A percentile compares a stretch with the other conserved stretches of the same genome.
Evolutionary conservation across 2,797 vertebrate genomes (phyloP).

Genomic region (Urocyon cinereoargenteus): DNA sequence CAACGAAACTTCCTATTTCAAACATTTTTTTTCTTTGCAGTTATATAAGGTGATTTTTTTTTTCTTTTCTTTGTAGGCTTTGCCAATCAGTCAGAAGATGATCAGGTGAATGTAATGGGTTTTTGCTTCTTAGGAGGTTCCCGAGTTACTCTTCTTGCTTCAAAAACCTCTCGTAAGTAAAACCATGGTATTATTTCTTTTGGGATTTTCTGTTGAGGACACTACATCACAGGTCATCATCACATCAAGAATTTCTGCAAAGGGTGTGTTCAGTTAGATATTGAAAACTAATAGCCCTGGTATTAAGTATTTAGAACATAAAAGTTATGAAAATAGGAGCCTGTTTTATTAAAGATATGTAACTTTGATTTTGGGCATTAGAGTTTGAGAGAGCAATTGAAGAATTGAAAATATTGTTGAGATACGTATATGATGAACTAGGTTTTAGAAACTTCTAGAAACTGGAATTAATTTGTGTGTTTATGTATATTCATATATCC

Average conservation of each 20-base stretch:
- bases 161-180: constrained; percentile 98
- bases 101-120: constrained; percentile 93
- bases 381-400: constrained; percentile 23
- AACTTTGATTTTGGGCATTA: background rate
- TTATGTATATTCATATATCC: background rate
- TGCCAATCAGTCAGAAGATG: constrained; percentile 90
- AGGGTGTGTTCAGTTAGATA: background rate
- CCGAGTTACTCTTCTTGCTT: constrained; percentile 94
- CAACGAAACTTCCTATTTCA: background rate
- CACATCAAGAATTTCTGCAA: background rate
- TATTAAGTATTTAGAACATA: background rate
- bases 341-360: background rate
- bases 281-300: background rate
- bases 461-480: background rate
- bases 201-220: background rate
- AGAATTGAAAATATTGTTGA: constrained; percentile 38
- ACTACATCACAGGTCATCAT: background rate
- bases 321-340: background rate
- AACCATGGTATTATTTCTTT: background rate
- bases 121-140: constrained; percentile 95
- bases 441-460: constrained; percentile 3
- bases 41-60: background rate
- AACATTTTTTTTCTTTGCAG: background rate
- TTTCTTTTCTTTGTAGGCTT: constrained; percentile 90
- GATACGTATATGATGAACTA: background rate